A percentile compares a stretch with the other conserved stretches of the same genome.
phyloP scores from a whole-genome alignment of 2,888 invertebrate species.

The Trichopoda pennipes region DNA sequence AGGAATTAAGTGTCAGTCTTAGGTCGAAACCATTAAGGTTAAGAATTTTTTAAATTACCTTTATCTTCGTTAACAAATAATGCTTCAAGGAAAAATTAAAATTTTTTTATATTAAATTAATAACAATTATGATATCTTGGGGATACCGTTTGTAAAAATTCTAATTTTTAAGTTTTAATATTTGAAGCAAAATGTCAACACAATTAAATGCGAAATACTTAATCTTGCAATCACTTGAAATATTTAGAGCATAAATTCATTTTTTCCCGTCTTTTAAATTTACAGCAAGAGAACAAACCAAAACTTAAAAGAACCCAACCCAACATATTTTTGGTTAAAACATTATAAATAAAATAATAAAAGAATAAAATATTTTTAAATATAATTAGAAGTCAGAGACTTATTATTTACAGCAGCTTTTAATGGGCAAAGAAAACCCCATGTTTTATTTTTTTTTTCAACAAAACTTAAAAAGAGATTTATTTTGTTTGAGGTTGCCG shows the following conservation, averaged over 20 bases:
- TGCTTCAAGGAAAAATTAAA: no score
- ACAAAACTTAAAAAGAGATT: neutral
- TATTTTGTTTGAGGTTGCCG: neutral
- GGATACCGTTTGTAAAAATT: no score
- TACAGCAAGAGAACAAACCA: neutral
- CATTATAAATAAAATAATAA: neutral
- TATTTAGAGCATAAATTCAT: neutral
- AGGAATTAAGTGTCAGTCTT: no score
- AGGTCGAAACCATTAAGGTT: no score
- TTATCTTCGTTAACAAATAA: no score
- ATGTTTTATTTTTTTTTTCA: neutral
- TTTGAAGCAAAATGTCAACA: neutral
- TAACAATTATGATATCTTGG: no score
- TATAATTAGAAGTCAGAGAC: slow-evolving; percentile 28
- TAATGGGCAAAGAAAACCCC: neutral
- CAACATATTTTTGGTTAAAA: neutral
- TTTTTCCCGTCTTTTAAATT: neutral
- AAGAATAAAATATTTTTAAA: slow-evolving; percentile 5
- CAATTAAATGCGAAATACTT: neutral
- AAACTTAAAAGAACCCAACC: neutral
- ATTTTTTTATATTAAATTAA: no score
- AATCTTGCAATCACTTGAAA: neutral
- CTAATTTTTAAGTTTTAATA: no score
- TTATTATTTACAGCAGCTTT: neutral
- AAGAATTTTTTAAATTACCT: no score